Evolutionary conservation across 2,888 invertebrate species (phyloP), one percentile per base, ranked within the genome.

Genomic region (Neuroscelio doddi): DNA sequence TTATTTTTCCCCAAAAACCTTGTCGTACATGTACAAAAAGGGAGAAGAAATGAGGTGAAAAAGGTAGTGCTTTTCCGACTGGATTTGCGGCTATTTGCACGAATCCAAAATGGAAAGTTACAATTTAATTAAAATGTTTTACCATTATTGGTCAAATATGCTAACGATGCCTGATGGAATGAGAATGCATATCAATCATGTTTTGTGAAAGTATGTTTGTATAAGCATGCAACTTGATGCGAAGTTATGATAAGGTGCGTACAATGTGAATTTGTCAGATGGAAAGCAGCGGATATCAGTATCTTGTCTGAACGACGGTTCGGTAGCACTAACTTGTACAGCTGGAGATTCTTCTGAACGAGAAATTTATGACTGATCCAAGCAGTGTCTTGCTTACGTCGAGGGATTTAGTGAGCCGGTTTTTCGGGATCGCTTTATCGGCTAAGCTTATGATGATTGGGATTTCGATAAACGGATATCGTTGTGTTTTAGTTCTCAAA

Each of bases 121-220:
- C 64, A 70, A 76, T 77, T 77, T 74, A 78, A 79, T 79, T 76
- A 75, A 76, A 77, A 74, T 70, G 63, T 36, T 50, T 36, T 36
- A 39, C 59, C 64, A 67, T 66, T 69, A 73, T 76, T 65, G 61
- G 72, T 68, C 72, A 21, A 72, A 75, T 73, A 74, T 72, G 72
- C 71, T 70, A 78, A 74, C 73, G 69, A 77, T 64, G 39, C 62
- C 50, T 64, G 67, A 52, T 55, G 27, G 9, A 17, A 36, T 62
- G 53, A 63, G 63, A 65, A 69, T 65, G 67, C 72, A 71, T 73
- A 80, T 80, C 80, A 78, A 78, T 79, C 80, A 79, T 76, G 71
- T 69, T 52, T 64, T 59, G 71, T 68, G 24, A 44, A 72, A 65
- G 73, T 72, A 71, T 70, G 67, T 70, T 68, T 53, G 69, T 45